A percentile compares a stretch with the other conserved stretches of the same genome.
Evolutionary conservation across 1,140 invertebrate genomes (phyloP).

Genomic region (Holotrichia oblita): DNA sequence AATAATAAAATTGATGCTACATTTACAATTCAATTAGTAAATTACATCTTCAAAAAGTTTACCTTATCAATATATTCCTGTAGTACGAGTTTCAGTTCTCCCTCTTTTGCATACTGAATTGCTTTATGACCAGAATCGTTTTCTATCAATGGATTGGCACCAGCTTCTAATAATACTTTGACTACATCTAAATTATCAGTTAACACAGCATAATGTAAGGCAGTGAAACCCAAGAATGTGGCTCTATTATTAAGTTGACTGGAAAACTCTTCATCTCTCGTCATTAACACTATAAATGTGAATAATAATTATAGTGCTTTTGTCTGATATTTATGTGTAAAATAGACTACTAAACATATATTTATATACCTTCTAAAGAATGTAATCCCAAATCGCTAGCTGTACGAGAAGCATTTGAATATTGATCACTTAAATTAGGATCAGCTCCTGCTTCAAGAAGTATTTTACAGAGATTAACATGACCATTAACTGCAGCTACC

Average conservation of each 20-base stretch:
- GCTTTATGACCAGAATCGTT: slow-evolving; percentile 83
- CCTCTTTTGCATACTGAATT: slow-evolving; percentile 77
- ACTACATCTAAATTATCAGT: slow-evolving; percentile 73
- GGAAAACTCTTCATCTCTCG: slow-evolving; percentile 69
- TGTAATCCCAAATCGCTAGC: slow-evolving; percentile 61
- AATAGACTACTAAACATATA: too few species aligned
- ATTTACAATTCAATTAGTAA: too few species aligned
- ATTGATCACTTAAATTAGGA: slow-evolving; percentile 82
- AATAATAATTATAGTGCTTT: too few species aligned
- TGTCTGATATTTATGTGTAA: too few species aligned
- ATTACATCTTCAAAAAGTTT: slow-evolving; percentile 37
- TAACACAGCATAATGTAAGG: slow-evolving; percentile 90
- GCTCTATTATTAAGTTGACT: slow-evolving; percentile 76
- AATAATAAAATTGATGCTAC: too few species aligned
- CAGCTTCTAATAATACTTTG: slow-evolving; percentile 69
- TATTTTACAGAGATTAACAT: slow-evolving; percentile 70
- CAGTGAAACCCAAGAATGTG: slow-evolving; percentile 85
- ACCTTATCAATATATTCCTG: slow-evolving; percentile 53
- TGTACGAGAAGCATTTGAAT: slow-evolving; percentile 74
- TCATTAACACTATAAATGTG: slow-evolving; percentile 54
- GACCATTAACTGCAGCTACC: slow-evolving; percentile 82
- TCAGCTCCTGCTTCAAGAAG: slow-evolving; percentile 82
- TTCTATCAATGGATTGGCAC: slow-evolving; percentile 76
- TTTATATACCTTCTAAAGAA: slow-evolving; percentile 56
- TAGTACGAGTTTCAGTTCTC: slow-evolving; percentile 54